Conservation (phyloP, 2,888 invertebrate species). For the Nomada goodeniana region DNA sequence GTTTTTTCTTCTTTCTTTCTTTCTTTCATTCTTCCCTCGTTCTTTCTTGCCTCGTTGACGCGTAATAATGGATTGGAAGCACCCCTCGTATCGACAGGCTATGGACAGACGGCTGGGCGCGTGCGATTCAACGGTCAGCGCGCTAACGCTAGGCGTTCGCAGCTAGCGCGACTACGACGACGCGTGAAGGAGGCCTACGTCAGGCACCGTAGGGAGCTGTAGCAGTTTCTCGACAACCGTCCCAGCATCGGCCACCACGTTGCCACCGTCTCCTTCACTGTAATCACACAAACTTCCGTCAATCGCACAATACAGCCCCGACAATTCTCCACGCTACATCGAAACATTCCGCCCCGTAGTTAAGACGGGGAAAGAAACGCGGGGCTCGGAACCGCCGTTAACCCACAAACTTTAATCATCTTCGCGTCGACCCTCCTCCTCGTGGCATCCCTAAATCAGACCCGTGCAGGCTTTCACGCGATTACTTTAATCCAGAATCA, state of each 20-base stretch:
- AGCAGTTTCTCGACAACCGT: conserved; percentile 78
- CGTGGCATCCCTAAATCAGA: background rate
- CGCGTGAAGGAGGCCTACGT: conserved; percentile 82
- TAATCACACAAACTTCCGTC: conserved; percentile 70
- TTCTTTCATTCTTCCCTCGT: background rate
- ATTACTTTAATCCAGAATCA: background rate
- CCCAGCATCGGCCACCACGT: conserved; percentile 83
- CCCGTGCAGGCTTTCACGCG: background rate
- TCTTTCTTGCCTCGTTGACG: conserved; percentile 16
- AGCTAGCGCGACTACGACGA: conserved; percentile 67
- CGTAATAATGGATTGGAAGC: conserved; percentile 60
- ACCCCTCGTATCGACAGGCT: conserved; percentile 70
- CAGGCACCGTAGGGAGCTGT: conserved; percentile 81
- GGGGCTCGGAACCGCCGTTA: background rate
- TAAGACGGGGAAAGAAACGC: background rate
- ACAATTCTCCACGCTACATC: background rate
- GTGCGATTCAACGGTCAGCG: conserved; percentile 28
- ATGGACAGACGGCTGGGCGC: conserved; percentile 61
- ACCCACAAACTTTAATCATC: background rate
- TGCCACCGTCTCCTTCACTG: conserved; percentile 88
- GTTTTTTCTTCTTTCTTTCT: background rate
- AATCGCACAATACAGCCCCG: background rate
- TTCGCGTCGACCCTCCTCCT: background rate
- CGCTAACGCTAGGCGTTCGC: conserved; percentile 47
- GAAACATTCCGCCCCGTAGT: background rate